These are phyloP conservation scores for Austrolebias charrua DNA, from an alignment of 2,797 vertebrate species.

Conservation along the genomic window DNA sequence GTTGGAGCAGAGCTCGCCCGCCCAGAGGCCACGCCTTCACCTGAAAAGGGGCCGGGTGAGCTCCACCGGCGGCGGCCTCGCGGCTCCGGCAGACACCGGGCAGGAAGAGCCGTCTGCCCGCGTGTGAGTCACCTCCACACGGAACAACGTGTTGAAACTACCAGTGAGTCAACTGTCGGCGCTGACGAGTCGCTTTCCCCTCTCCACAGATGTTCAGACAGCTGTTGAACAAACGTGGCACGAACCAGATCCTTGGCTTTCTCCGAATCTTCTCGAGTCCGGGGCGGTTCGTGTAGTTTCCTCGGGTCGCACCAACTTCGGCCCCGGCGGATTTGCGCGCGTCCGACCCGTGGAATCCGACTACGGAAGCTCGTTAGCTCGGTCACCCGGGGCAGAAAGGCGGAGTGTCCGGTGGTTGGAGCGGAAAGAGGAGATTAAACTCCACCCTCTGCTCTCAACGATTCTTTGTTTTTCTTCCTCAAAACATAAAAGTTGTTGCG, in stretches of 20 bases:
- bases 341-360: constrained; percentile 47
- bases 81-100: constrained; percentile 1
- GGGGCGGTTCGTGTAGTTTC: background rate
- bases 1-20: constrained; percentile 27
- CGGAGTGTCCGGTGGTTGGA: constrained; percentile 69
- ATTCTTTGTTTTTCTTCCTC: background rate
- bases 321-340: background rate
- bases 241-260: background rate
- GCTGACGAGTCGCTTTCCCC: constrained; percentile 53
- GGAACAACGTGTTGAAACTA: constrained; percentile 41
- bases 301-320: background rate
- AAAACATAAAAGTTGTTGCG: background rate
- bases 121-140: constrained; percentile 39
- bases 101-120: constrained; percentile 29
- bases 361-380: constrained; percentile 68
- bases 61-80: constrained; percentile 5
- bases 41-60: constrained; percentile 42
- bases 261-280: too few species aligned
- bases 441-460: constrained; percentile 54
- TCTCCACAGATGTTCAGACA: constrained; percentile 21
- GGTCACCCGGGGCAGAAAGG: constrained; percentile 49
- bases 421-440: constrained; percentile 41
- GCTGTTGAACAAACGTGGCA: constrained; percentile 19
- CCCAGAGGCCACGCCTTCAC: constrained; percentile 70
- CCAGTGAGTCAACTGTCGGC: constrained; percentile 32